Percentiles rank a stretch among this genome's conserved stretches.
phyloP scores from a whole-genome alignment of 2,797 vertebrate genomes.

The Mastacembelus armatus region DNA sequence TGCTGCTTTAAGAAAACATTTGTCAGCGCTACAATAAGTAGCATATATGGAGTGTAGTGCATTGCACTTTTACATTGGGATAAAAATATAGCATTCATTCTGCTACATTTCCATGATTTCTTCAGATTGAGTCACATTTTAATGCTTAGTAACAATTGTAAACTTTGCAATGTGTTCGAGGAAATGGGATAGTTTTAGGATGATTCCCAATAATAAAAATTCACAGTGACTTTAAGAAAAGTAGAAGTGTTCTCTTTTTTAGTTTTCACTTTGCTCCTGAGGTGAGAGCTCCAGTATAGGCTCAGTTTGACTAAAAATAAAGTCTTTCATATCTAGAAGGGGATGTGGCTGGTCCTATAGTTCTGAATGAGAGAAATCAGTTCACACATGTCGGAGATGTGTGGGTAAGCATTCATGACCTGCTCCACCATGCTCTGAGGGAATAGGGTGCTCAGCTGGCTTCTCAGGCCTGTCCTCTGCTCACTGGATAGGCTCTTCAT shows the following conservation, averaged over 20 bases:
- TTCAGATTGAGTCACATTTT: slow-evolving; percentile 28
- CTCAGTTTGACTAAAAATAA: slow-evolving; percentile 8
- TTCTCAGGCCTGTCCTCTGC: slow-evolving; percentile 50
- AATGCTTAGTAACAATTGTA: slow-evolving; percentile 64
- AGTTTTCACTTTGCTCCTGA: slow-evolving; percentile 14
- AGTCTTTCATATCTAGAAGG: slow-evolving; percentile 37
- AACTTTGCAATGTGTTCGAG: not conserved
- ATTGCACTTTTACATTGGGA: slow-evolving; percentile 68
- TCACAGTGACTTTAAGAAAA: slow-evolving; percentile 25
- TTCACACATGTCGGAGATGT: slow-evolving; percentile 63
- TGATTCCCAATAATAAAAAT: slow-evolving; percentile 7
- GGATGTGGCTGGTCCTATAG: slow-evolving; percentile 47
- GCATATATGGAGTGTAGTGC: slow-evolving; percentile 60
- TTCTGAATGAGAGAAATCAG: slow-evolving; percentile 76
- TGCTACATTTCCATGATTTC: slow-evolving; percentile 29
- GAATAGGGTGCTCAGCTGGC: slow-evolving; percentile 78
- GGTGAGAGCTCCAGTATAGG: slow-evolving; percentile 14
- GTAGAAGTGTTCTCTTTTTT: not conserved
- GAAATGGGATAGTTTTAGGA: not conserved
- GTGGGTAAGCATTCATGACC: slow-evolving; percentile 70
- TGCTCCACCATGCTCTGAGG: slow-evolving; percentile 72
- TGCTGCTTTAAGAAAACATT: slow-evolving; percentile 63
- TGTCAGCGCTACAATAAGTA: slow-evolving; percentile 57
- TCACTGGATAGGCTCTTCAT: slow-evolving; percentile 29
- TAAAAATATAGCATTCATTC: slow-evolving; percentile 37